Base-by-base conservation (phyloP, 2,888 invertebrate species). In the Eupeodes luniger region DNA sequence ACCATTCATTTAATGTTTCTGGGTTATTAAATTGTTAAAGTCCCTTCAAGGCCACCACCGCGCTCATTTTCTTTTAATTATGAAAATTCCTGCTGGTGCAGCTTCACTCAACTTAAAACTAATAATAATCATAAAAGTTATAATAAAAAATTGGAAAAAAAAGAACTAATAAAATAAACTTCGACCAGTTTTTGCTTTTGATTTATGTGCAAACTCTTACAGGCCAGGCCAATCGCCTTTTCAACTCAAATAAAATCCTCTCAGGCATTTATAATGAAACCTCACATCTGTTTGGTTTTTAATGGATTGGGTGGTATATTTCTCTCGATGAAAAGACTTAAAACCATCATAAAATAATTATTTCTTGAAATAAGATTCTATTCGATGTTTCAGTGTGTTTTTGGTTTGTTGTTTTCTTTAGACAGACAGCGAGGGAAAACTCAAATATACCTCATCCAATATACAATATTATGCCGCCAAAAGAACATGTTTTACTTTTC, bases 221-320 rank as follows among this genome's bases (percentile, higher is more conserved):
- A 36, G 55, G 53, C 34, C 19, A 36, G 55, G 53, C 34, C 16
- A 64, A 5, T 27, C 19, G 27, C 53, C 79, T 67, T 64, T 76
- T 76, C 61, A 69, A 53, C 53, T 55, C 10, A 70, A 75, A 76
- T 70, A 57, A 80, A 74, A 85, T 75, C 47, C 69, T 64, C 34
- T 70, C 55, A 40, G 51, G 80, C 80, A 59, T 40, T 40, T 40
- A 40, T 76, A 64, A 76, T 5, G 19, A 57, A 76, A 62, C 49
- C 75, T 49, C 55, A 70, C 69, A 66, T 78, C 64, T 77, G 64
- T 55, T 55, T n/a, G 44, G 14, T 59, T 5, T 34, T 47, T 66
- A 16, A 64, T 72, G 40, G 53, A 59, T 44, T 59, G 70, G 49
- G 40, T 70, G 55, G 36, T 36, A n/a, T 64, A 44, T 70, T 44